Base-by-base conservation (phyloP, 2,113 vertebrate genomes). In the Solenodon paradoxus region DNA sequence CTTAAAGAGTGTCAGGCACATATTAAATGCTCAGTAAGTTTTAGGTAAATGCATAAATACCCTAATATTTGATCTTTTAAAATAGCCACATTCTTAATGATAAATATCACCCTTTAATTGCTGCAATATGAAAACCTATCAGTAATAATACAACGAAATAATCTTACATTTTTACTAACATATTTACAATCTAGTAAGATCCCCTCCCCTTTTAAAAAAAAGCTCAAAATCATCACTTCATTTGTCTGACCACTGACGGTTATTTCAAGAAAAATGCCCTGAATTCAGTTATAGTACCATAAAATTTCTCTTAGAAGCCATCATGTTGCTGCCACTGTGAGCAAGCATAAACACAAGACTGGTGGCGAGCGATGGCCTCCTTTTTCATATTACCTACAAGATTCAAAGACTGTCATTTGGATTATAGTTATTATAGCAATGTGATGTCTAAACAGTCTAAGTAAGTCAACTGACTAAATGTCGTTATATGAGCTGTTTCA, bases 121-220 rank as follows among this genome's bases (percentile, higher is more conserved):
- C 87, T 93, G 22, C 42, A 95, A 90, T 6, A n/a, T 10, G 26
- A 80, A 96, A 89, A 78, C 80, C 88, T 0, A 55, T 45, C 11
- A 42, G 82, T 68, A 78, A 96, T 92, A 85, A 40, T 45, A 94
- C 15, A 94, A 77, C 17, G 64, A 84, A 49, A 92, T 64, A 74
- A 51, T 75, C 57, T 69, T 38, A 24, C 30, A 88, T 45, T 88
- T n/a, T n/a, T n/a, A n/a, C n/a, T n/a, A n/a, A n/a, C n/a, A n/a
- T n/a, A n/a, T n/a, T n/a, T n/a, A n/a, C n/a, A n/a, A n/a, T n/a
- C n/a, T n/a, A n/a, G n/a, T n/a, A n/a, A n/a, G n/a, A n/a, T n/a
- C n/a, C n/a, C n/a, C n/a, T n/a, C n/a, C n/a, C 19, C 15, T 59
- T 38, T n/a, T 40, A 10, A 77, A 84, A 85, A 9, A 30, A 35